A percentile compares a stretch with the other conserved stretches of the same genome.
Evolutionary conservation across 2,113 vertebrate genomes (phyloP).

Genomic region (Bubalus kerabau): DNA sequence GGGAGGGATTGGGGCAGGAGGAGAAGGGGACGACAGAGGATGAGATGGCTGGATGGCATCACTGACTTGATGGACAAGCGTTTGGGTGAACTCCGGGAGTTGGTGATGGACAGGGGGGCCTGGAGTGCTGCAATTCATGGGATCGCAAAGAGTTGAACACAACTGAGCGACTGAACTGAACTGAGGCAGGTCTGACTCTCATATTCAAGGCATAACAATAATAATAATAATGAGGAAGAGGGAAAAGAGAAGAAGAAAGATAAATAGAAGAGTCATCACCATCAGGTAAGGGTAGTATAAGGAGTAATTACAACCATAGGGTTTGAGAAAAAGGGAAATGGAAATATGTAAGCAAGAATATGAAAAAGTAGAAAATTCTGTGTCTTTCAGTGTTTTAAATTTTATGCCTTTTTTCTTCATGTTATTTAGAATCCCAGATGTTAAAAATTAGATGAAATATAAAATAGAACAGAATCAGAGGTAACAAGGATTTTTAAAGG

Average conservation of each 20-base stretch:
- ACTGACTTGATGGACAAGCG: fast-evolving
- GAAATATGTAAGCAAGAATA: background rate
- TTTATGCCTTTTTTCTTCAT: background rate
- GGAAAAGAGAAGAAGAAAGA: background rate
- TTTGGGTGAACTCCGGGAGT: too few species aligned
- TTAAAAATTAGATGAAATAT: background rate
- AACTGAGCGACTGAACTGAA: fast-evolving
- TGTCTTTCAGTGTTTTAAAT: background rate
- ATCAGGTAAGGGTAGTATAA: background rate
- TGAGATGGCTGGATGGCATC: too few species aligned
- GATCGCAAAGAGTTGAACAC: fast-evolving
- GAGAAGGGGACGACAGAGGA: too few species aligned
- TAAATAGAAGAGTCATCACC: background rate
- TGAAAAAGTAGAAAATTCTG: background rate
- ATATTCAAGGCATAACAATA: background rate
- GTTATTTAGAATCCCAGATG: background rate
- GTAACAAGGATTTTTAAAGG: background rate
- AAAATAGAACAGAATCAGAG: background rate
- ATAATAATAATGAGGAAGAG: background rate
- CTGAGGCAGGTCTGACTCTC: background rate
- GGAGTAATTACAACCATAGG: background rate
- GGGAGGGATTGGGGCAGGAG: too few species aligned
- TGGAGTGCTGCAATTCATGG: too few species aligned
- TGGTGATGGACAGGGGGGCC: too few species aligned
- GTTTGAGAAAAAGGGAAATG: background rate